Evolutionary conservation across 2,888 invertebrate species (phyloP), one percentile per base, ranked within the genome.

Genomic region (Philereme transversata): DNA sequence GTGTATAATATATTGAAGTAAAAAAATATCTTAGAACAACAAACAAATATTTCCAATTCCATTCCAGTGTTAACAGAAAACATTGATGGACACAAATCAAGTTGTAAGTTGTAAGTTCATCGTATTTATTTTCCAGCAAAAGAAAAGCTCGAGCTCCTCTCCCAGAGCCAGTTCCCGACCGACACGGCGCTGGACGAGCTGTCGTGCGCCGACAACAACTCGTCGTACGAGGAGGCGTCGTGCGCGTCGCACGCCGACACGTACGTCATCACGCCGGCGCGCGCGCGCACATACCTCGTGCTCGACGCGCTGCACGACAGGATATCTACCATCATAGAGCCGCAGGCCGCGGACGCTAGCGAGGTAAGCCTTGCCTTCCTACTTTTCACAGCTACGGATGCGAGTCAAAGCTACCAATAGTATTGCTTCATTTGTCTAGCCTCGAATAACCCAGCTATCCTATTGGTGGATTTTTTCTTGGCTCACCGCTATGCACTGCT

Each of bases 201-300:
- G 11, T 76, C 78, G 38, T 70, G 70, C 61, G 73, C 66, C 4
- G 81, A 76, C 64, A 75, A 78, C 64, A 78, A 72, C 67, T 69
- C 74, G 9, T 70, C 73, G 49, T 74, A 69, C 64, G 75, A 73
- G 67, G 70, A 71, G 34, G 70, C 75, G 53, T 73, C 64, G 5
- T 68, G 71, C 9, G 66, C 68, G 38, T 43, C 60, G 33, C 68
- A 57, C 43, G 54, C 65, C 44, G 88, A 89, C 70, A 91, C 91
- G 45, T 93, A 87, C 84, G 90, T 93, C 62, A 82, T 92, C 69
- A 90, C 90, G 49, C 86, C 84, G 74, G 66, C 79, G 56, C 79
- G 86, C 48, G 84, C 86, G 46, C 77, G 83, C 61, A 75, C 81
- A n/a, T 90, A 88, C 76, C 76, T 86, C 60, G 80, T 92, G 63